These are phyloP conservation scores for Drosophila mauritiana DNA, from an alignment of 1,140 invertebrate genomes.

Conservation along the genomic window DNA sequence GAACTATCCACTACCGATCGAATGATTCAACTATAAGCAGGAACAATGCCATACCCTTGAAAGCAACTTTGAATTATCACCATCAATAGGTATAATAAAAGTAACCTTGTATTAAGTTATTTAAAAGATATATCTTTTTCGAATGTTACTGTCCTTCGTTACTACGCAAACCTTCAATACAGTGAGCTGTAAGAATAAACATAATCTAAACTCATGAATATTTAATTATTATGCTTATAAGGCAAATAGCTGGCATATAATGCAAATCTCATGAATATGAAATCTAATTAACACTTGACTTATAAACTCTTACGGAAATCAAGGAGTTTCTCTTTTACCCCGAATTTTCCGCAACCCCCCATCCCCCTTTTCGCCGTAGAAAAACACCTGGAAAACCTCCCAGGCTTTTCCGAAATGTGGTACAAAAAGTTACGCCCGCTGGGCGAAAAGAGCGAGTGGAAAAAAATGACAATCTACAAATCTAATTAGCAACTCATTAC, in stretches of 20 bases:
- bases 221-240: not conserved
- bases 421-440: constrained; percentile 53
- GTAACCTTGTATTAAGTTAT: too few species aligned
- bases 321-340: constrained; percentile 6
- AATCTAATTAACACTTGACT: constrained; percentile 50
- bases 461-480: constrained; percentile 66
- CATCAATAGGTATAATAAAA: too few species aligned
- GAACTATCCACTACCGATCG: not conserved
- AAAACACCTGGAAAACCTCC: constrained; percentile 31
- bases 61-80: too few species aligned
- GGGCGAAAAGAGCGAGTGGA: constrained; percentile 17
- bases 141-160: too few species aligned
- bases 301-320: constrained; percentile 40
- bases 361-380: not conserved
- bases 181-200: too few species aligned
- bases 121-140: too few species aligned
- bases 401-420: constrained; percentile 30
- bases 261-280: constrained; percentile 31
- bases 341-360: not conserved
- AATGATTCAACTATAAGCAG: too few species aligned
- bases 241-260: constrained; percentile 2
- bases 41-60: not conserved
- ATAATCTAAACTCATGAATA: not conserved
- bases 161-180: too few species aligned
- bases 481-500: constrained; percentile 84